A percentile compares a stretch with the other conserved stretches of the same genome.
These are phyloP conservation scores for Seriola aureovittata DNA, from an alignment of 2,113 vertebrate genomes.

Conservation along the genomic window DNA sequence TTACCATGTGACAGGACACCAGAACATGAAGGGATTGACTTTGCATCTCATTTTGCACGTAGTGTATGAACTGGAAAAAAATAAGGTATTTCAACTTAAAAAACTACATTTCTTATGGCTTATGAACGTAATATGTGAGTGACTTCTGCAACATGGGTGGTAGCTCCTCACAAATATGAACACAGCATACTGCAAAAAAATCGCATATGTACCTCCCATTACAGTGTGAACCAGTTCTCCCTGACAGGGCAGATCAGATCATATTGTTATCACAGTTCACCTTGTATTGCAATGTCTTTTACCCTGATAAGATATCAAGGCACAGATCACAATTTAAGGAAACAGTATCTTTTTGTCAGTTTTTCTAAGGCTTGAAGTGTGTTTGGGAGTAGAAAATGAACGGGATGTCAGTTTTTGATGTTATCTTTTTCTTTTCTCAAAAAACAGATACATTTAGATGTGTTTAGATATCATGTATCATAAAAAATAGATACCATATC, in stretches of 20 bases:
- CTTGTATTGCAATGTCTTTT: neutral
- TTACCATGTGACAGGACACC: neutral
- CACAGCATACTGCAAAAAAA: neutral
- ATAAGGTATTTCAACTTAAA: neutral
- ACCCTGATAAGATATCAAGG: slow-evolving; percentile 29
- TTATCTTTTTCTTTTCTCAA: neutral
- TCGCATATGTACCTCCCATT: slow-evolving; percentile 23
- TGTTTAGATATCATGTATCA: neutral
- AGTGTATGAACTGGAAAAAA: neutral
- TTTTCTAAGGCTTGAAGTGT: neutral
- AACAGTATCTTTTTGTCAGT: neutral
- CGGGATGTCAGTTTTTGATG: neutral
- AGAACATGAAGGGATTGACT: neutral
- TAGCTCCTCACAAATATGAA: neutral
- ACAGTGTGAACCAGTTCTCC: slow-evolving; percentile 5
- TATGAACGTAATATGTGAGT: neutral
- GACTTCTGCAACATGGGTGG: neutral
- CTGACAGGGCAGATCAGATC: slow-evolving; percentile 29
- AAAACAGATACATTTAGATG: neutral
- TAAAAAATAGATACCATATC: neutral
- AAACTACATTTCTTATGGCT: neutral
- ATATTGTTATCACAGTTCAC: slow-evolving; percentile 17
- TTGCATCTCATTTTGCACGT: neutral
- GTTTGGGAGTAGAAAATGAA: neutral
- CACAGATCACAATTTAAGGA: slow-evolving; percentile 7